A percentile compares a stretch with the other conserved stretches of the same genome.
These are phyloP conservation scores for Sinohyriopsis cumingii DNA, from an alignment of 2,888 invertebrate genomes.

Conservation along the genomic window DNA sequence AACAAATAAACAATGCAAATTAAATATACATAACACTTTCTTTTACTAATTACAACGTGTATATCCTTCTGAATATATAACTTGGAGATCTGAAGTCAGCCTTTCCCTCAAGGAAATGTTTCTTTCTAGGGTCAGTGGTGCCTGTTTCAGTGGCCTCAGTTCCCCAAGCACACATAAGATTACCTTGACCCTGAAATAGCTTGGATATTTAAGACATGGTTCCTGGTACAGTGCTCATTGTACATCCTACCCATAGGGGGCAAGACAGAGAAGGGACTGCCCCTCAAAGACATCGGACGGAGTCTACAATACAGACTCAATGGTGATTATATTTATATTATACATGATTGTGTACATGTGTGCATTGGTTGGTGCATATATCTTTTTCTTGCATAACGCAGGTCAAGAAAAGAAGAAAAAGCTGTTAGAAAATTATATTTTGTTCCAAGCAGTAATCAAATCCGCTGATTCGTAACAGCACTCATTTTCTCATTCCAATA, in stretches of 20 bases:
- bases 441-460: too few relatives aligned
- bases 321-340: slow-evolving; percentile 37
- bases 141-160: slow-evolving; percentile 23
- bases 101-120: neutral
- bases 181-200: slow-evolving; percentile 37
- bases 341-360: neutral
- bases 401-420: too few relatives aligned
- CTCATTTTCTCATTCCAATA: too few relatives aligned
- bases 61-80: too few relatives aligned
- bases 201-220: slow-evolving; percentile 56
- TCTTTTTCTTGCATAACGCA: too few relatives aligned
- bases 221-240: slow-evolving; percentile 54
- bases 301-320: slow-evolving; percentile 60
- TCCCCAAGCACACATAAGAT: slow-evolving; percentile 10
- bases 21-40: neutral
- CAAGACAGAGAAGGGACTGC: slow-evolving; percentile 45
- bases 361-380: too few relatives aligned
- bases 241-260: slow-evolving; percentile 55
- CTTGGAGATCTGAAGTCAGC: too few relatives aligned
- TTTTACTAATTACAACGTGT: too few relatives aligned
- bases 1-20: slow-evolving; percentile 27
- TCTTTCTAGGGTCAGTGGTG: slow-evolving; percentile 35
- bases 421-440: too few relatives aligned
- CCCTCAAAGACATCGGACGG: slow-evolving; percentile 39
- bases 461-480: too few relatives aligned